phyloP scores from a whole-genome alignment of 2,797 vertebrate species.

The Galago senegalensis region DNA sequence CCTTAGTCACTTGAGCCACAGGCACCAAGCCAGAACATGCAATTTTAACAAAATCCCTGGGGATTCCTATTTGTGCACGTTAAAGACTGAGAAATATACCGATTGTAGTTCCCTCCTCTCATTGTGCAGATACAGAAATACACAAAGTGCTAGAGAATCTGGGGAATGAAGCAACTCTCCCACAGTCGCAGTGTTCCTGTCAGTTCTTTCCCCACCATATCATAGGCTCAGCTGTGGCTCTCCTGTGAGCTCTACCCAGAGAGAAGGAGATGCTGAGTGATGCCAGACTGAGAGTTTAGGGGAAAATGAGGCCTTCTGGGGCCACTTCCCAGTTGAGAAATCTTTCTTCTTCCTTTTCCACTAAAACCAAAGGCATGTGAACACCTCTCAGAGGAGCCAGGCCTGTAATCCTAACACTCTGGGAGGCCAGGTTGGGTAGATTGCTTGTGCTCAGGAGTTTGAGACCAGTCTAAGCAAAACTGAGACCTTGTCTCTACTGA shows the following conservation, averaged over 20 bases:
- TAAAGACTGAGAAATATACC: neutral
- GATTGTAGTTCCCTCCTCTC: neutral
- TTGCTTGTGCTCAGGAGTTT: too few species aligned
- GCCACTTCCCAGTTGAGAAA: neutral
- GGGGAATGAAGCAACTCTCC: neutral
- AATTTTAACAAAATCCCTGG: neutral
- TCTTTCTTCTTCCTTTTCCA: neutral
- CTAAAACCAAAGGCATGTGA: neutral
- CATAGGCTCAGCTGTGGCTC: too few species aligned
- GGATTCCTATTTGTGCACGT: fast-evolving
- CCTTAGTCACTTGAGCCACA: too few species aligned
- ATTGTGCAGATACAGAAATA: neutral
- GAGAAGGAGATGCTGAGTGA: neutral
- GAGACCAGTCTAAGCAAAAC: too few species aligned
- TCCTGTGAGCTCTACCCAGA: neutral
- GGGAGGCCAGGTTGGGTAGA: too few species aligned
- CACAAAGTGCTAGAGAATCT: neutral
- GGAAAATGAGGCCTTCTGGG: neutral
- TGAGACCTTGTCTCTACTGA: too few species aligned
- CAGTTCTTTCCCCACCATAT: fast-evolving
- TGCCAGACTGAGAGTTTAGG: neutral
- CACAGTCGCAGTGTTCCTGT: neutral
- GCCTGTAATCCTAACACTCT: too few species aligned
- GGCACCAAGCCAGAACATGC: neutral
- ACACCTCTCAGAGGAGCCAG: neutral